A percentile compares a stretch with the other conserved stretches of the same genome.
Evolutionary conservation across 1,140 invertebrate species (phyloP).

Genomic region (Drosophila cardini): DNA sequence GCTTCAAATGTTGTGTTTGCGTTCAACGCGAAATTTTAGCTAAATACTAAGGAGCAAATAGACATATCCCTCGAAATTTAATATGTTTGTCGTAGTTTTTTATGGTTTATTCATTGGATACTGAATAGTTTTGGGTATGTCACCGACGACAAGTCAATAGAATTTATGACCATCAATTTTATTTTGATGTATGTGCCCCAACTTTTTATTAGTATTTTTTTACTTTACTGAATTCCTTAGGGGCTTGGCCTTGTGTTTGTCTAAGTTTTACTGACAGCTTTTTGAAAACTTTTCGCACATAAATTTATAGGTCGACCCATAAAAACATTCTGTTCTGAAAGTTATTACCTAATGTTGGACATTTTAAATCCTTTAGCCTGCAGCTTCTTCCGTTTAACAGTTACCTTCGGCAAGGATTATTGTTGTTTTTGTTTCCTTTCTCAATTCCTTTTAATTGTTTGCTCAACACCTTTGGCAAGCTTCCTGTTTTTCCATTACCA

Average conservation of each 20-base stretch:
- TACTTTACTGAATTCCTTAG: constrained; percentile 14
- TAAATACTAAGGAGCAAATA: constrained; percentile 12
- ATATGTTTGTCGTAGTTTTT: constrained; percentile 36
- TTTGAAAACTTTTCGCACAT: constrained; percentile 54
- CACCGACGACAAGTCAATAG: constrained; percentile 67
- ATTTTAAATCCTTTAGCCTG: constrained; percentile 59
- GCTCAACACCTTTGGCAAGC: constrained; percentile 68
- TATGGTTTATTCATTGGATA: constrained; percentile 53
- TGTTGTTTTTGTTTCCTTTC: constrained; percentile 28
- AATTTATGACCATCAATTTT: constrained; percentile 77
- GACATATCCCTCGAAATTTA: constrained; percentile 32
- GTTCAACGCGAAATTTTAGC: constrained; percentile 7
- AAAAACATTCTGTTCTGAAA: constrained; percentile 5
- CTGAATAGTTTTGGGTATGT: constrained; percentile 24
- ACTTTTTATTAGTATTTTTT: constrained; percentile 42
- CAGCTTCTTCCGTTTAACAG: constrained; percentile 13
- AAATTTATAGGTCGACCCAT: constrained; percentile 50
- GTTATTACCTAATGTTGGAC: constrained; percentile 61
- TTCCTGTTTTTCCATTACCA: constrained; percentile 27
- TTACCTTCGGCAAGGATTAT: constrained; percentile 13
- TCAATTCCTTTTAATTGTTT: constrained; percentile 71
- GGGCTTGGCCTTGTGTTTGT: constrained; percentile 45
- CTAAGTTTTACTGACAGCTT: constrained; percentile 60
- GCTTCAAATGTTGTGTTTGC: constrained; percentile 60
- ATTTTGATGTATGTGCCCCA: constrained; percentile 56